Base-by-base conservation (phyloP, 2,797 vertebrate species). In the Phaenicophaeus curvirostris region DNA sequence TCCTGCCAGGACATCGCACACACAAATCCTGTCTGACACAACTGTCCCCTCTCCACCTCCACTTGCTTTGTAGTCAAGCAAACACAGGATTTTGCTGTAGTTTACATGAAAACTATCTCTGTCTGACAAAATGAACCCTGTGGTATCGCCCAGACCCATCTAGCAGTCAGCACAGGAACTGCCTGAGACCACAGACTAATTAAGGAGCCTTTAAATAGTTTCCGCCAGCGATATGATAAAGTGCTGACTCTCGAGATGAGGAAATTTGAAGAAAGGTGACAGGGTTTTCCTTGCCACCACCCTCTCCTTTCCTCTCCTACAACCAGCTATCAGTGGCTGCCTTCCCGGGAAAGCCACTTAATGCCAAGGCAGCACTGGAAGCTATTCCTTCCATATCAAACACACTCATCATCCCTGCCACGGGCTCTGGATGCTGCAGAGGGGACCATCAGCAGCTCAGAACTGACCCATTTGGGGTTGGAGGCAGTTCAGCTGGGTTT, bases 331-430 rank as follows among this genome's bases (percentile, higher is more conserved):
- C 0, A 0, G 42, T 2, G 1, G 48, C 62, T 77, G 69, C 62
- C 46, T 33, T 41, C 19, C 48, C 30, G 7, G 82, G 44, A 77
- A 48, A 53, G 53, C 57, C 2, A 1, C 51, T 24, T 12, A 42
- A 11, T 0, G 4, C 58, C 0, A 0, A 19, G 30, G 16, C 16
- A 17, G 25, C 4, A 51, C 31, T 35, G 41, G 23, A 27, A 31
- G 75, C 71, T n/a, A 71, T n/a, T 89, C 51, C 39, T 77, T 87
- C 42, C 35, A 31, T 23, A 1, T 2, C 1, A 21, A 37, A 33
- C 0, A 2, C 27, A 0, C 0, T 1, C 30, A 48, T 73, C 59
- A 6, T 18, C 50, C 53, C 25, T 3, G 1, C 20, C 9, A 1
- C 0, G 2, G 79, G 61, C 77, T 66, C 68, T 25, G 79, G 31